A percentile compares a stretch with the other conserved stretches of the same genome.
phyloP scores from a whole-genome alignment of 2,888 invertebrate genomes.

The Cephus sareptanus region DNA sequence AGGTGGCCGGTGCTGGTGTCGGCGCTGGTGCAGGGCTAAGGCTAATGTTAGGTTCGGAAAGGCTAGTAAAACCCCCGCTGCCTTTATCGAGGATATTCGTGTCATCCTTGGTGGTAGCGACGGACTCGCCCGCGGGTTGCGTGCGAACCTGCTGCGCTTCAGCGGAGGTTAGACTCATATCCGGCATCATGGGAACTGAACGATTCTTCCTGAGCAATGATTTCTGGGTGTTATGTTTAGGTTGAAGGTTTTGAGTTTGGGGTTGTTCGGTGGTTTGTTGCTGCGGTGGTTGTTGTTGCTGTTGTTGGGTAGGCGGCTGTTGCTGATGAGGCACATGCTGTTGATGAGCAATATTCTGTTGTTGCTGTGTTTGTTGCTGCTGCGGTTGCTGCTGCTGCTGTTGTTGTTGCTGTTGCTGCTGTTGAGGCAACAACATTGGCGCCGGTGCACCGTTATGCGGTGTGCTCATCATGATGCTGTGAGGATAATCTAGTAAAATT shows the following conservation, averaged over 20 bases:
- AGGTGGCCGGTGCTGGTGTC: conserved; percentile 33
- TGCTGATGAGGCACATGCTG: conserved; percentile 64
- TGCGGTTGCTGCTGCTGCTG: conserved; percentile 35
- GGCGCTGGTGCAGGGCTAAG: conserved; percentile 46
- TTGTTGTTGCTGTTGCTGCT: conserved; percentile 45
- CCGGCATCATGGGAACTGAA: conserved; percentile 67
- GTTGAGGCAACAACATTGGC: conserved; percentile 51
- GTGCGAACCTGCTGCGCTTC: conserved; percentile 70
- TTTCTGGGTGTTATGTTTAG: conserved; percentile 65
- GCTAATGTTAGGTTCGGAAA: conserved; percentile 59
- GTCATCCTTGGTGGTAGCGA: conserved; percentile 67
- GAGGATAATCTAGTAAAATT: conserved; percentile 93
- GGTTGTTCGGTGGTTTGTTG: conserved; percentile 51
- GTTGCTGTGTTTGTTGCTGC: conserved; percentile 65
- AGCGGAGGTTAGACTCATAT: conserved; percentile 69
- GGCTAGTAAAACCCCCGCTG: conserved; percentile 55
- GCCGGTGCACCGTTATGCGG: conserved; percentile 58
- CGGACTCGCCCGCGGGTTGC: conserved; percentile 60
- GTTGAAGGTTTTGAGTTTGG: conserved; percentile 56
- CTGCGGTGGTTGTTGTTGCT: conserved; percentile 55
- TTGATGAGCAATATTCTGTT: conserved; percentile 40
- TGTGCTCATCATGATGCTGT: conserved; percentile 79
- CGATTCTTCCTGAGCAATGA: conserved; percentile 69
- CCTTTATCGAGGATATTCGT: conserved; percentile 67
- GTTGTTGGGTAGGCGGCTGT: conserved; percentile 64